Evolutionary conservation across 2,797 vertebrate genomes (phyloP).

Genomic region (Gastrophryne carolinensis): DNA sequence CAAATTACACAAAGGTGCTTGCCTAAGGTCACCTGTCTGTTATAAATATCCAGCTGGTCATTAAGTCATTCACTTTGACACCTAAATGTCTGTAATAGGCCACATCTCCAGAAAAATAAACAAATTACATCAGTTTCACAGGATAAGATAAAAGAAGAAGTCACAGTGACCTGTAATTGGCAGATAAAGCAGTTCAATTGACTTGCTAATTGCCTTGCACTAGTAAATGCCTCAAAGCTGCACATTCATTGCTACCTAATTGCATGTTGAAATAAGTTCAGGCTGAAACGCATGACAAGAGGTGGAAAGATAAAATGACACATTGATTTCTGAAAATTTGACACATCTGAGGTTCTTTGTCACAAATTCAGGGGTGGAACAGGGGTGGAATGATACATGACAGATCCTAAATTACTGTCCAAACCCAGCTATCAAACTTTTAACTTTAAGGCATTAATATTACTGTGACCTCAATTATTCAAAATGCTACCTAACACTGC

Average conservation of each 20-base stretch:
- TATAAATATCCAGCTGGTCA: background rate
- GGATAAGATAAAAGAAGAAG: background rate
- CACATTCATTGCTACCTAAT: slow-evolving; percentile 29
- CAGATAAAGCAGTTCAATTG: slow-evolving; percentile 32
- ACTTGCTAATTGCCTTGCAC: slow-evolving; percentile 31
- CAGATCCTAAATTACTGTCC: no score
- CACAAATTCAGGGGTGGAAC: no score
- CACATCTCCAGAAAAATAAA: slow-evolving; percentile 10
- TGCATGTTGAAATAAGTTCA: slow-evolving; percentile 31
- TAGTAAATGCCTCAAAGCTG: slow-evolving; percentile 19
- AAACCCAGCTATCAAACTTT: no score
- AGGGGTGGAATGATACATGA: no score
- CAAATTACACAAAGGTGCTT: background rate
- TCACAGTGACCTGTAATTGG: slow-evolving; percentile 30
- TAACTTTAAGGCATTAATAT: no score
- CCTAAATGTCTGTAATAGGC: background rate
- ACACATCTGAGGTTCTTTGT: no score
- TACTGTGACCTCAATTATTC: no score
- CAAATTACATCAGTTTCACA: slow-evolving; percentile 13
- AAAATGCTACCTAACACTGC: no score
- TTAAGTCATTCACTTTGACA: slow-evolving; percentile 16
- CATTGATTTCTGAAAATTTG: background rate
- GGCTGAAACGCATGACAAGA: slow-evolving; percentile 22
- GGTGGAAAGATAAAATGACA: slow-evolving; percentile 6
- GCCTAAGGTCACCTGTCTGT: background rate